Conservation (phyloP, 2,888 invertebrate genomes). For the Coelopa pilipes region DNA sequence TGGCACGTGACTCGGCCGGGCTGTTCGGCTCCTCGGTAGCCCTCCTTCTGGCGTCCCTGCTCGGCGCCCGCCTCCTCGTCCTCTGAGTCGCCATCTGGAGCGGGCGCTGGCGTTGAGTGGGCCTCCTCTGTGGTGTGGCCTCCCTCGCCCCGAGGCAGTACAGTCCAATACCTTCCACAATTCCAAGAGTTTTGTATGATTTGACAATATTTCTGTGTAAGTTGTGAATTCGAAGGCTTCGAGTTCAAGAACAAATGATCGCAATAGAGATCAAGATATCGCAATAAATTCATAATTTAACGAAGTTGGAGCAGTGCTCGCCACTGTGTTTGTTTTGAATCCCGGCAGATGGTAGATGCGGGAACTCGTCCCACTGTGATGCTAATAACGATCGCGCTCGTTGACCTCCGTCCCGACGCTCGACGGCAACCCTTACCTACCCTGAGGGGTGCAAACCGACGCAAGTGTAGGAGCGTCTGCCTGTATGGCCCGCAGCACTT, state of each 20-base stretch:
- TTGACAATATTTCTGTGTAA: constrained; percentile 28
- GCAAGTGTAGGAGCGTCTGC: background rate
- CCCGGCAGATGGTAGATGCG: too few species aligned
- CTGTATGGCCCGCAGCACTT: constrained; percentile 45
- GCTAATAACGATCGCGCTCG: constrained; percentile 19
- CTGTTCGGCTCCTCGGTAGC: constrained; percentile 44
- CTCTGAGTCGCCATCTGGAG: constrained; percentile 10
- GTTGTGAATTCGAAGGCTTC: constrained; percentile 2
- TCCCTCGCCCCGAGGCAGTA: background rate
- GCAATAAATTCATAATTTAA: background rate
- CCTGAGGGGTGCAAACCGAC: constrained; percentile 8
- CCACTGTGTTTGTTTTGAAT: too few species aligned
- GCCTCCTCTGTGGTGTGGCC: background rate
- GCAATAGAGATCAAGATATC: background rate
- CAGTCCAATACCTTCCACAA: background rate
- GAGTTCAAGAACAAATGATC: background rate
- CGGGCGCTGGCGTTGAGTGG: background rate
- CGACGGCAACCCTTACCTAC: constrained; percentile 23
- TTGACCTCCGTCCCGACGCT: background rate
- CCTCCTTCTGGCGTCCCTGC: constrained; percentile 46
- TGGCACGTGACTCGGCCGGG: constrained; percentile 56
- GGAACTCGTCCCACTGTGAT: constrained; percentile 1
- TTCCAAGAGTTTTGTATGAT: constrained; percentile 11
- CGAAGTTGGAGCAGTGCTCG: too few species aligned
- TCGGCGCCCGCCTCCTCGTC: constrained; percentile 29